Conservation (phyloP, 2,113 vertebrate species). For the Atherinomorus stipes region DNA sequence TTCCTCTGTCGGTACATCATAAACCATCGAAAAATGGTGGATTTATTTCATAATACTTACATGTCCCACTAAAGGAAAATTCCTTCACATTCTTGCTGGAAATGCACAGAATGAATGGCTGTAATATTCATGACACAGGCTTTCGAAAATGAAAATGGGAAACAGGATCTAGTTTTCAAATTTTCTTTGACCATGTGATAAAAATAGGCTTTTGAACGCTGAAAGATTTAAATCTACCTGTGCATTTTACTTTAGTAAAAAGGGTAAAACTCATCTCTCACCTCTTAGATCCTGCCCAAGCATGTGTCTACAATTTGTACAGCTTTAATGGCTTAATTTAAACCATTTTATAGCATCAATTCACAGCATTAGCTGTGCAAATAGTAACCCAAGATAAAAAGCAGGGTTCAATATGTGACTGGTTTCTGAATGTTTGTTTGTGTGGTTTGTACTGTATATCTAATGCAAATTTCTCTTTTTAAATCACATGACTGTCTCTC, state of each 20-base stretch:
- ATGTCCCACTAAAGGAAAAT: constrained; percentile 18
- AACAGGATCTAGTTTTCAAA: background rate
- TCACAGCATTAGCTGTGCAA: too few relatives aligned
- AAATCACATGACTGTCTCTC: constrained; percentile 27
- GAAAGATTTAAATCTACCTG: too few relatives aligned
- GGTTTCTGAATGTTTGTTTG: background rate
- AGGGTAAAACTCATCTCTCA: too few relatives aligned
- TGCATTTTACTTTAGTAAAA: too few relatives aligned
- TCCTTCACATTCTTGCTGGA: constrained; percentile 2
- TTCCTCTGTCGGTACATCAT: constrained; percentile 25
- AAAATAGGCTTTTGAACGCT: constrained; percentile 1
- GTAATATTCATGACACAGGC: background rate
- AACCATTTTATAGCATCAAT: too few relatives aligned
- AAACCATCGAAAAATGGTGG: constrained; percentile 25
- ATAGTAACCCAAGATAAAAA: too few relatives aligned
- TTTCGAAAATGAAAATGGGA: constrained; percentile 5
- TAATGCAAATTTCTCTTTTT: too few relatives aligned
- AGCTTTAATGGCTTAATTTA: background rate
- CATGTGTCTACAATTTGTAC: too few relatives aligned
- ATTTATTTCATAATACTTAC: constrained; percentile 35
- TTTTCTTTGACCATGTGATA: background rate
- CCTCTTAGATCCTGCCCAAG: too few relatives aligned
- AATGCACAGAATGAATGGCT: constrained; percentile 19
- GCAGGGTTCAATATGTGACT: too few relatives aligned
- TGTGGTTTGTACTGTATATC: background rate